phyloP scores from a whole-genome alignment of 2,113 vertebrate genomes.

The Perca flavescens region DNA sequence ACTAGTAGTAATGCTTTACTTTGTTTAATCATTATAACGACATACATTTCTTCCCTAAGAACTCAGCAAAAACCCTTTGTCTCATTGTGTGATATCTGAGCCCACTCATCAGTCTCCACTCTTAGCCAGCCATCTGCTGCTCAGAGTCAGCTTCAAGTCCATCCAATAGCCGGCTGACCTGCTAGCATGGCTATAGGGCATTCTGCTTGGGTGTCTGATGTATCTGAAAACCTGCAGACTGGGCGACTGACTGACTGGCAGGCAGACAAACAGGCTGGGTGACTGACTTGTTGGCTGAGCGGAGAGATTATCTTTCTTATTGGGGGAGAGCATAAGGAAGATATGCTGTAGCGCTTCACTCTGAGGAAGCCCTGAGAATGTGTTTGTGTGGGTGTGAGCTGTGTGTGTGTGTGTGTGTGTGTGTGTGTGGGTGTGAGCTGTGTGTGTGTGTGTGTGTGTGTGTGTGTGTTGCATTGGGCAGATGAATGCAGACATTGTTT shows the following conservation, averaged over 20 bases:
- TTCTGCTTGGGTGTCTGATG: constrained; percentile 32
- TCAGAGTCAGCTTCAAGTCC: constrained; percentile 59
- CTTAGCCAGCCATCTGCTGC: constrained; percentile 71
- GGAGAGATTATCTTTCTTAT: constrained; percentile 38
- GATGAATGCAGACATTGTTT: constrained; percentile 83
- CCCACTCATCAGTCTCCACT: constrained; percentile 49
- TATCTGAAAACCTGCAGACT: constrained; percentile 51
- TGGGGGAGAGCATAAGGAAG: constrained; percentile 33
- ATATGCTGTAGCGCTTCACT: constrained; percentile 55
- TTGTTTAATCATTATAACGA: constrained; percentile 17
- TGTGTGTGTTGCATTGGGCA: constrained; percentile 50
- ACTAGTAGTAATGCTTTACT: background rate
- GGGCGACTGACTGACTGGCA: constrained; percentile 16
- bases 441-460: constrained; percentile 34
- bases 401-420: constrained; percentile 62
- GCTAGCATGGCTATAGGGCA: constrained; percentile 15
- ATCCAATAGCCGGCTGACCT: constrained; percentile 47
- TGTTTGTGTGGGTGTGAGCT: constrained; percentile 64
- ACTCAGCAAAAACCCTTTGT: constrained; percentile 58
- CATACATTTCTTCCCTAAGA: constrained; percentile 8
- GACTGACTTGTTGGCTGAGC: constrained; percentile 29
- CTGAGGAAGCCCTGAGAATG: constrained; percentile 67
- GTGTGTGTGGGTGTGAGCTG: constrained; percentile 44
- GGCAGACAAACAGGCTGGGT: constrained; percentile 1
- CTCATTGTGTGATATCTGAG: constrained; percentile 56